phyloP scores from a whole-genome alignment of 2,113 vertebrate species.

The Mormyrus lacerda region DNA sequence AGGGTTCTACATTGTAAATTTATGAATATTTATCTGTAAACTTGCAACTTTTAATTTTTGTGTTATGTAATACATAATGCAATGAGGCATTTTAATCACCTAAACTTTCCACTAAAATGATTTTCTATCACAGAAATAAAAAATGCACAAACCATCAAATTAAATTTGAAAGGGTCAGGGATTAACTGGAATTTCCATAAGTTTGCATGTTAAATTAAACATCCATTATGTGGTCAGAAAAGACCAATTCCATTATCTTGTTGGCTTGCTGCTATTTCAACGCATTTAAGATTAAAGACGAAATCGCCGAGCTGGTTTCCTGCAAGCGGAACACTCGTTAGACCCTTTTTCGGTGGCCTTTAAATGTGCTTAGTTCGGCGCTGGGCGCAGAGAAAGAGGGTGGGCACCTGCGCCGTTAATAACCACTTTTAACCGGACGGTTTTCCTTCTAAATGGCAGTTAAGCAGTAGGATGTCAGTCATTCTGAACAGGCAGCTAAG shows the following conservation, averaged over 20 bases:
- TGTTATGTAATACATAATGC: neutral
- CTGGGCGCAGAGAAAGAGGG: neutral
- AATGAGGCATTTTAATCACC: neutral
- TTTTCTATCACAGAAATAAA: neutral
- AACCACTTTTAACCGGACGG: neutral
- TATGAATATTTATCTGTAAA: neutral
- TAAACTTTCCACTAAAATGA: neutral
- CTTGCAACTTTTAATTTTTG: neutral
- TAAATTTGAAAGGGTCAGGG: neutral
- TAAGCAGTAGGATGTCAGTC: neutral
- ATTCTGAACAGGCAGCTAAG: neutral
- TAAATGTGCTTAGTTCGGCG: neutral
- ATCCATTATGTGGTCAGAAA: neutral
- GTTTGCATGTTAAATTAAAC: neutral
- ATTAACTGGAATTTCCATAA: neutral
- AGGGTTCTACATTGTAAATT: neutral
- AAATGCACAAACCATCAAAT: neutral
- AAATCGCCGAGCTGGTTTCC: neutral
- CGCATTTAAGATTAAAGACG: neutral
- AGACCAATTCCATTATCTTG: neutral
- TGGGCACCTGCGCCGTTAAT: neutral
- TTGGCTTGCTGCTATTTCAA: neutral
- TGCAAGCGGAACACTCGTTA: neutral
- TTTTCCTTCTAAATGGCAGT: neutral
- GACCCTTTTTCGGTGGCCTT: neutral